Evolutionary conservation across 2,113 vertebrate genomes (phyloP), one percentile per base, ranked within the genome.

Genomic region (Galbula dea): DNA sequence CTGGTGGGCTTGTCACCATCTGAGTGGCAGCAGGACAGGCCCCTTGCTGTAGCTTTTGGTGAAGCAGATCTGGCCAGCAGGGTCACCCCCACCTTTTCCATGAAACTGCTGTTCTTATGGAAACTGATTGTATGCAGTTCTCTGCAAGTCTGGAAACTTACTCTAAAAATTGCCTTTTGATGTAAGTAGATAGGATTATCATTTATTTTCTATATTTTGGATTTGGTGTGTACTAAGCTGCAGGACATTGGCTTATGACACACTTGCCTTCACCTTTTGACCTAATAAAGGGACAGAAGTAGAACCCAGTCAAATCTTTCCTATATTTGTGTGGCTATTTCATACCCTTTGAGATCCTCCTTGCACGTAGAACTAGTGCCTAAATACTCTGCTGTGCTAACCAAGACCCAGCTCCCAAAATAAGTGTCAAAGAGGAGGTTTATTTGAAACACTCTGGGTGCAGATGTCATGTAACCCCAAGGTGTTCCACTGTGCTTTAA

Each of bases 181-280:
- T 94, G 86, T 93, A 96, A 93, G 89, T 95, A 97, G 97, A 63
- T 95, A 96, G 90, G 75, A 89, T 93, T 85, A 66, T 79, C 97
- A 94, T 95, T 96, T 97, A 92, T 97, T 96, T 97, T 95, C 94
- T 97, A 16, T 94, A 93, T 94, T 91, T 92, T 73, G 95, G 89
- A 92, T 85, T 87, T 94, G 81, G 92, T 96, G 78, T 93, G 81
- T 93, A 88, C 96, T 96, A 90, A 96, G 93, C 90, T 96, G 95
- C 96, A 96, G 96, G 95, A 93, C 95, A 97, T 94, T 93, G 89
- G 92, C 96, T 95, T 97, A 78, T 85, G 59, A 96, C 94, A 93
- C 95, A 84, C 58, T 93, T 94, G 83, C 92, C 75, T 95, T 94
- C 75, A 86, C 77, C 16, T 96, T 97, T 96, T 96, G 86, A 95